These are phyloP conservation scores for Aporophyla nigra DNA, from an alignment of 2,888 invertebrate species.

Conservation along the genomic window DNA sequence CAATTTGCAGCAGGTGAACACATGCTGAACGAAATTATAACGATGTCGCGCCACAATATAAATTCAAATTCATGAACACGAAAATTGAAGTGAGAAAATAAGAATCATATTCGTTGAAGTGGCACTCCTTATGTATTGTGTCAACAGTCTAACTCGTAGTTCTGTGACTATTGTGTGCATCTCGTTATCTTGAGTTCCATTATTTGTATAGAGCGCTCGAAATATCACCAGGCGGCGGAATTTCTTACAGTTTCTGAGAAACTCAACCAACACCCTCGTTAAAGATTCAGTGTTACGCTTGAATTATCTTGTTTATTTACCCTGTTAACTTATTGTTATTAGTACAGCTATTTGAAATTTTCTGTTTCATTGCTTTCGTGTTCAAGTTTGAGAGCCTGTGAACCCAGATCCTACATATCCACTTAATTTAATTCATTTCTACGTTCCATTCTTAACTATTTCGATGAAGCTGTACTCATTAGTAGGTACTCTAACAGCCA, in stretches of 20 bases:
- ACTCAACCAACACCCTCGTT: slow-evolving; percentile 50
- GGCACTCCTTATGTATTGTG: slow-evolving; percentile 64
- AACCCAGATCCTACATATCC: neutral
- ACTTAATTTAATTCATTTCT: neutral
- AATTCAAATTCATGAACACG: slow-evolving; percentile 31
- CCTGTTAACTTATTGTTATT: slow-evolving; percentile 7
- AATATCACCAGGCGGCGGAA: slow-evolving; percentile 65
- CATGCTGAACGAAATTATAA: slow-evolving; percentile 24
- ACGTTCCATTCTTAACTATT: neutral
- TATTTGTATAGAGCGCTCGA: slow-evolving; percentile 78
- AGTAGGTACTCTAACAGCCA: neutral
- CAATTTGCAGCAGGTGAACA: slow-evolving; percentile 44
- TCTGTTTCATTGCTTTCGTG: neutral
- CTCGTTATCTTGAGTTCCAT: slow-evolving; percentile 82
- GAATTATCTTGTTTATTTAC: slow-evolving; percentile 30
- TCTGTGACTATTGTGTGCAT: slow-evolving; percentile 78
- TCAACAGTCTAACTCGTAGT: slow-evolving; percentile 67
- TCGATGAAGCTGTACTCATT: neutral
- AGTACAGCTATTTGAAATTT: neutral
- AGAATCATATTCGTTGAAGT: slow-evolving; percentile 55
- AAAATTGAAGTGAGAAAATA: slow-evolving; percentile 40
- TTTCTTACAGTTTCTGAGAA: slow-evolving; percentile 58
- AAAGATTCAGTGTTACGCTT: slow-evolving; percentile 40
- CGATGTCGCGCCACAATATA: neutral
- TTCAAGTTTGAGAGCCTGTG: neutral